Evolutionary conservation across 2,888 invertebrate species (phyloP).

Genomic region (Drosophila fulvimacula): DNA sequence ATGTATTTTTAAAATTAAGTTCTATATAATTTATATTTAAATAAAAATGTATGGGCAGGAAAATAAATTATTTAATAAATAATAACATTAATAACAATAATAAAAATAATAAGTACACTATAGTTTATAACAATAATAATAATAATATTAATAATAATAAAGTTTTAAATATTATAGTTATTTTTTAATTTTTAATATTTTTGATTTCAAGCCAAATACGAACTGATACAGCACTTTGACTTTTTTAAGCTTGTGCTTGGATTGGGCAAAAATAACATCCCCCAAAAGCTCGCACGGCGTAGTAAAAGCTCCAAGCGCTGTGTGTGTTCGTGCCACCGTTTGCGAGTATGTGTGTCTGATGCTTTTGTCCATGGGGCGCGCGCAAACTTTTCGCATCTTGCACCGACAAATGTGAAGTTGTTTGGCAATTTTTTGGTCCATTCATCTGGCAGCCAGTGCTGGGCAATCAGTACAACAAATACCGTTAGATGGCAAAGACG

Average conservation of each 20-base stretch:
- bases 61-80: no score
- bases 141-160: neutral
- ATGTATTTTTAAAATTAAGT: neutral
- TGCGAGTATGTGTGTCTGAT: constrained; percentile 18
- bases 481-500: constrained; percentile 71
- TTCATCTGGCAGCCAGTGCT: constrained; percentile 62
- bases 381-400: constrained; percentile 66
- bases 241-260: constrained; percentile 32
- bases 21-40: neutral
- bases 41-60: neutral
- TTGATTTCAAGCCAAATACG: neutral
- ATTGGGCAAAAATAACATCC: constrained; percentile 15
- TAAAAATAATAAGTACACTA: no score
- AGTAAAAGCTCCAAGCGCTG: constrained; percentile 63
- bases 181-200: no score
- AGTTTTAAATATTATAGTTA: neutral
- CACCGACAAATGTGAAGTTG: constrained; percentile 66
- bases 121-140: neutral
- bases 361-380: constrained; percentile 55
- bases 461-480: constrained; percentile 67
- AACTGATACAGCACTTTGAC: constrained; percentile 43
- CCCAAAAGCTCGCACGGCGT: constrained; percentile 56
- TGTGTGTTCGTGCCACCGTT: constrained; percentile 14
- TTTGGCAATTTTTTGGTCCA: constrained; percentile 73
- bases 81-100: no score